Conservation (phyloP, 2,113 vertebrate species). For the Vidua macroura region DNA sequence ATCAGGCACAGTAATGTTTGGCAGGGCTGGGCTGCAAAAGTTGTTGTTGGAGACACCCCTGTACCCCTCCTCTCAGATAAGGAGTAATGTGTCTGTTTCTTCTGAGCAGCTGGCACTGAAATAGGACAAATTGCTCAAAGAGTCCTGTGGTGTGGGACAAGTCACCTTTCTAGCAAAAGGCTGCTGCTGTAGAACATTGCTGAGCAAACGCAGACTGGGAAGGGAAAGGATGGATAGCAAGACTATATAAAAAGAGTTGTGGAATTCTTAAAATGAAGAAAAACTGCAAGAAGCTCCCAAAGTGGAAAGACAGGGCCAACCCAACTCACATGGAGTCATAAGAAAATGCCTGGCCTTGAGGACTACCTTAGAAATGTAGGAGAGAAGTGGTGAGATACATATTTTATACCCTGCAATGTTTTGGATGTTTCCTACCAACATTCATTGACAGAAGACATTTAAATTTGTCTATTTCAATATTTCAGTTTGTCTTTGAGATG, state of each 20-base stretch:
- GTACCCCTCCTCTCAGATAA: not conserved
- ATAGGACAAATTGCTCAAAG: not conserved
- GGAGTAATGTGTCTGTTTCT: not conserved
- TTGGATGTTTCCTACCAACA: not conserved
- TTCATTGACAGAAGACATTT: not conserved
- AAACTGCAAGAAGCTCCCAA: not conserved
- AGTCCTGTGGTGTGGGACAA: not conserved
- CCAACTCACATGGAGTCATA: not conserved
- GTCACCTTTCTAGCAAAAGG: not conserved
- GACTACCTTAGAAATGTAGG: not conserved
- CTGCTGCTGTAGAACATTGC: fast-evolving
- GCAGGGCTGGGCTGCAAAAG: not conserved
- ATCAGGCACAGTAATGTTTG: not conserved
- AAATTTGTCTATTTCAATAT: not conserved
- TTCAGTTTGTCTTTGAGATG: too few relatives aligned
- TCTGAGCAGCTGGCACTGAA: not conserved
- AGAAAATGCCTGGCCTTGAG: not conserved
- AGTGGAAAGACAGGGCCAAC: not conserved
- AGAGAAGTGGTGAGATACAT: not conserved
- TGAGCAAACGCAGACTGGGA: not conserved
- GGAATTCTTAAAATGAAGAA: not conserved
- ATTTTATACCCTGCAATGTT: not conserved
- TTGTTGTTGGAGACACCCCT: not conserved
- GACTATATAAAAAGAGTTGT: not conserved
- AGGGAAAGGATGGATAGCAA: not conserved